Percentiles rank a stretch among this genome's conserved stretches.
These are phyloP conservation scores for Neodiprion lecontei DNA, from an alignment of 1,140 invertebrate genomes.

Conservation along the genomic window DNA sequence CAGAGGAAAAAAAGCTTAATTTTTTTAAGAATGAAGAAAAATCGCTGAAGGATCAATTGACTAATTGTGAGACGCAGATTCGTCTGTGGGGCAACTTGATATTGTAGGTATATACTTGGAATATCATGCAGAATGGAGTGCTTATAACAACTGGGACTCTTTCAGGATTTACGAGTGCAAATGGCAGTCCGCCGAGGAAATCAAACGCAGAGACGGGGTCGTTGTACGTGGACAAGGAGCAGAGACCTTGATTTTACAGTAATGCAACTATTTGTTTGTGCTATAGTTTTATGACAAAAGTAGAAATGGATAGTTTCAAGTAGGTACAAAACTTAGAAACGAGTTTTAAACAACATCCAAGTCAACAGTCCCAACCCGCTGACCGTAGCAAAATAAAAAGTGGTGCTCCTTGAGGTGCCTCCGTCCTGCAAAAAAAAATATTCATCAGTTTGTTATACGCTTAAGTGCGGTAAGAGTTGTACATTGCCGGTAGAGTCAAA, in stretches of 20 bases:
- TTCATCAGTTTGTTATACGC: too few relatives aligned
- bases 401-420: not conserved
- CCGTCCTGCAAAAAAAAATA: not conserved
- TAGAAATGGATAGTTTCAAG: not conserved
- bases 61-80: conserved; percentile 67
- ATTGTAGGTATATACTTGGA: conserved; percentile 48
- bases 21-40: conserved; percentile 68
- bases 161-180: conserved; percentile 60
- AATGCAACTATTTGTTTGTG: conserved; percentile 21
- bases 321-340: not conserved
- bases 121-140: conserved; percentile 10
- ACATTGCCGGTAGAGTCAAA: too few relatives aligned
- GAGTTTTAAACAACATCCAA: not conserved
- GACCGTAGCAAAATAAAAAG: not conserved
- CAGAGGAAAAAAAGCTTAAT: conserved; percentile 43
- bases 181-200: conserved; percentile 53
- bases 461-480: too few relatives aligned
- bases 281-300: conserved; percentile 16
- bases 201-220: conserved; percentile 52
- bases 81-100: conserved; percentile 73
- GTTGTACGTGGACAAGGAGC: conserved; percentile 56
- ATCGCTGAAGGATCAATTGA: conserved; percentile 64
- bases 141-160: conserved; percentile 21
- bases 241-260: conserved; percentile 61
- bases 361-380: not conserved